Evolutionary conservation across 2,797 vertebrate genomes (phyloP).

Genomic region (Salarias fasciatus): DNA sequence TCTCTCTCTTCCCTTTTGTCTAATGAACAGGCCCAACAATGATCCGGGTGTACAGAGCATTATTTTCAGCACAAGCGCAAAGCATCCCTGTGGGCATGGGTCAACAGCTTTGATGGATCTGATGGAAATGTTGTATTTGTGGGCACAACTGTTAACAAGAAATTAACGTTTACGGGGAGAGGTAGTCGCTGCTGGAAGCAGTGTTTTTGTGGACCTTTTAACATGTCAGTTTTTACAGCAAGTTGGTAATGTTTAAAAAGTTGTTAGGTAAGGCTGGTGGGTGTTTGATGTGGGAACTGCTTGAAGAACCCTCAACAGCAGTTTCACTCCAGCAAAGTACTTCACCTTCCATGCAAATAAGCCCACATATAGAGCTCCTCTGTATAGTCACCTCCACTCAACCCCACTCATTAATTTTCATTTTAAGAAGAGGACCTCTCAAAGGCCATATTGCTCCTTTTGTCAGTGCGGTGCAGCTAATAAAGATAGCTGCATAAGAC

Average conservation of each 20-base stretch:
- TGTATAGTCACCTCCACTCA: constrained; percentile 75
- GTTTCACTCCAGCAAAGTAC: constrained; percentile 74
- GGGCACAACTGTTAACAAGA: constrained; percentile 11
- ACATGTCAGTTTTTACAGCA: constrained; percentile 30
- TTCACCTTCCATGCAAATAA: constrained; percentile 86
- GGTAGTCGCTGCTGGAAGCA: neutral
- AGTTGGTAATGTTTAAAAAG: constrained; percentile 32
- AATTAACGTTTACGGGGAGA: constrained; percentile 12
- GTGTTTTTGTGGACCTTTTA: constrained; percentile 20
- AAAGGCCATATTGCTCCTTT: constrained; percentile 70
- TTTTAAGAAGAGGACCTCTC: constrained; percentile 82
- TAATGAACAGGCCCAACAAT: constrained; percentile 73
- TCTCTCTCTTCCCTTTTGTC: constrained; percentile 41
- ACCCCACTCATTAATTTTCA: constrained; percentile 84
- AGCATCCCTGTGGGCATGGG: constrained; percentile 57
- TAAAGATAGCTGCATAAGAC: constrained; percentile 79
- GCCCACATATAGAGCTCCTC: constrained; percentile 76
- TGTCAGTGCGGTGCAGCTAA: constrained; percentile 71
- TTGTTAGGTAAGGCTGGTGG: constrained; percentile 67
- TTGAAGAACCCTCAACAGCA: constrained; percentile 72
- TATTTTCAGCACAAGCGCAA: constrained; percentile 66
- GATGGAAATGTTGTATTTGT: constrained; percentile 51
- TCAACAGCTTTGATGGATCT: constrained; percentile 55
- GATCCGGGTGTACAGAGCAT: constrained; percentile 52
- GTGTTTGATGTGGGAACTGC: constrained; percentile 66